phyloP scores from a whole-genome alignment of 2,113 vertebrate species.

The Rhinoderma darwinii region DNA sequence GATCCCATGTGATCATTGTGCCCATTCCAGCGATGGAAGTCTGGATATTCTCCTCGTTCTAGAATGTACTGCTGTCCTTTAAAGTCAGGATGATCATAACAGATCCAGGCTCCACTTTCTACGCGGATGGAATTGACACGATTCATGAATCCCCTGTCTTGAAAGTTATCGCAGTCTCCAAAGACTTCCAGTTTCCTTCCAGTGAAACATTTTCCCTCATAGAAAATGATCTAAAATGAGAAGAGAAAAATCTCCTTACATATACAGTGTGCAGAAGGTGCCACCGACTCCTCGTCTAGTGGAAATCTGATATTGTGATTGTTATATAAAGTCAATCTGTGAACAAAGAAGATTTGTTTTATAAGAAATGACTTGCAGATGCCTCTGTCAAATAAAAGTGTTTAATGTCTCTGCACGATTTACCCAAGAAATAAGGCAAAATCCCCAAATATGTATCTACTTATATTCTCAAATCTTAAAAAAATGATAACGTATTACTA shows the following conservation, averaged over 20 bases:
- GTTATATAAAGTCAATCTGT: constrained; percentile 9
- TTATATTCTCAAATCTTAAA: background rate
- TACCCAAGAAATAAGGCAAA: background rate
- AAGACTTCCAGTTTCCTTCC: constrained; percentile 86
- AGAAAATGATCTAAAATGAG: constrained; percentile 81
- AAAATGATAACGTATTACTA: background rate
- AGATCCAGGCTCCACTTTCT: constrained; percentile 88
- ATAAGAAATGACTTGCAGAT: constrained; percentile 18
- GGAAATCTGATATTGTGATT: constrained; percentile 6
- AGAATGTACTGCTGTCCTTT: constrained; percentile 89
- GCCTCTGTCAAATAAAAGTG: background rate
- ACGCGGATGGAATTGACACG: constrained; percentile 88
- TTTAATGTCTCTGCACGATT: background rate
- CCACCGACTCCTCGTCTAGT: background rate
- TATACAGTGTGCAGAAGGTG: background rate
- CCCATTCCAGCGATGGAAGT: constrained; percentile 88
- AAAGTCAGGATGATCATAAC: constrained; percentile 86
- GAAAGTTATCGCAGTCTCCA: constrained; percentile 89
- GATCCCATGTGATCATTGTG: constrained; percentile 91
- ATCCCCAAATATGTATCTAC: background rate
- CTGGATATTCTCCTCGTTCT: constrained; percentile 86
- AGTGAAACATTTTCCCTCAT: constrained; percentile 88
- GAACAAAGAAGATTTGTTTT: constrained; percentile 29
- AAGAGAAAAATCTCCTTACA: constrained; percentile 9
- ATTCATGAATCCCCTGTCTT: constrained; percentile 89